Evolutionary conservation across 2,888 invertebrate genomes (phyloP).

Genomic region (Pyrgus malvae): DNA sequence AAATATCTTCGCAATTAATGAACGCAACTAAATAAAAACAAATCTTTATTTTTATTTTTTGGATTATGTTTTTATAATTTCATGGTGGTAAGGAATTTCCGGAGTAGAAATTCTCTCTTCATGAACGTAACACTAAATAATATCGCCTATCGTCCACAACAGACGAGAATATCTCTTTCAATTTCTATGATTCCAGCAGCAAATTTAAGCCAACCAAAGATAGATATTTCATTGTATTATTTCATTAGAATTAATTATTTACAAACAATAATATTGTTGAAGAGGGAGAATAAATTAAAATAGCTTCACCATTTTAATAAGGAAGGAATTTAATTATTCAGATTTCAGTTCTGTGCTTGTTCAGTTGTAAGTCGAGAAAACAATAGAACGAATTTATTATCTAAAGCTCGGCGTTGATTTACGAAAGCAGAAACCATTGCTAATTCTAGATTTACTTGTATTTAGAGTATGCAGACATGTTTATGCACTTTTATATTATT

Average conservation of each 20-base stretch:
- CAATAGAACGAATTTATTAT: conserved; percentile 7
- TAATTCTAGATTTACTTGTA: background rate
- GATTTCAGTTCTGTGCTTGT: background rate
- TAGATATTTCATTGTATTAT: conserved; percentile 2
- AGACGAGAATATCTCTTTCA: no score
- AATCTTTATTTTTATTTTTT: no score
- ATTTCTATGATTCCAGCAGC: no score
- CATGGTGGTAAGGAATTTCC: no score
- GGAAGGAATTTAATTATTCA: conserved; percentile 8
- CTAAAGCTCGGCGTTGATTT: background rate
- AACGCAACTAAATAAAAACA: no score
- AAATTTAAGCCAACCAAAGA: background rate
- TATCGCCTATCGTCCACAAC: background rate
- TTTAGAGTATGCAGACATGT: no score
- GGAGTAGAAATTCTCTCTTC: no score
- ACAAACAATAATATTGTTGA: conserved; percentile 10
- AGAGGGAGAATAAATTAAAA: conserved; percentile 13
- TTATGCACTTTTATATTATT: no score
- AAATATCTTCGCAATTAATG: no score
- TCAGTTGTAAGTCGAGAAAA: background rate
- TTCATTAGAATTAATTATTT: conserved; percentile 12
- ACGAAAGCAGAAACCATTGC: background rate
- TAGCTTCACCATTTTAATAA: conserved; percentile 4
- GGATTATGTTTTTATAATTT: no score
- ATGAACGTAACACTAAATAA: no score